Base-by-base conservation (phyloP, 2,113 vertebrate species). In the Oncorhynchus tshawytscha region DNA sequence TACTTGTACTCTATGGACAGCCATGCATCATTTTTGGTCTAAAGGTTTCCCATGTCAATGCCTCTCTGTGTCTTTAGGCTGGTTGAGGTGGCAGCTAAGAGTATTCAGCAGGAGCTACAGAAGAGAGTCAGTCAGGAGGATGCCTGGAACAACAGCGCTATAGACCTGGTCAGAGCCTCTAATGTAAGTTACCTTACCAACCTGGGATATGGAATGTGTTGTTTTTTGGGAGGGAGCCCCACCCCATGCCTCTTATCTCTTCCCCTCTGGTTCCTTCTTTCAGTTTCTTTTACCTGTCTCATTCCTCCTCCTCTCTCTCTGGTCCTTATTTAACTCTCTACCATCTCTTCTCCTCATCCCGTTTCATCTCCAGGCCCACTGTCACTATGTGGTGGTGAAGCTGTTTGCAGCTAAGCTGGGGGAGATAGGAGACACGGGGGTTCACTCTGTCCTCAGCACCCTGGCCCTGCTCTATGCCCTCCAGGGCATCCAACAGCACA, bases 161-260 rank as follows among this genome's bases (percentile, higher is more conserved):
- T 99, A 9, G 97, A 99, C 76, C 93, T 99, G n/a, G 95, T 99
- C 82, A 91, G 94, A 84, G 97, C 98, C n/a, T 96, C 96, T 18
- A 95, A 98, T 88, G 98, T 99, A 80, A 90, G 96, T 87, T 27
- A 20, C 51, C 51, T 54, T 54, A 65, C 4, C 16, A 18, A 7
- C 25, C 9, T 68, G 64, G 25, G 11, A 8, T 62, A 66, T 48
- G 2, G 5, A 39, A 49, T 25, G 51, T 18, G 51, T 18, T 16
- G 51, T 18, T 51, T 15, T 13, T 51, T 0, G 49, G 49, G 15
- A 16, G 11, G 49, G 15, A 51, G 39, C 34, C 34, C 34, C 34
- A 34, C 6, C 34, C 34, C 34, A 34, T 34, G 6, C 34, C 34
- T 34, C 34, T 34, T 7, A 7, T 34, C 6, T 34, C 34, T 34